These are phyloP conservation scores for Netelia melanura DNA, from an alignment of 2,888 invertebrate species.

Conservation along the genomic window DNA sequence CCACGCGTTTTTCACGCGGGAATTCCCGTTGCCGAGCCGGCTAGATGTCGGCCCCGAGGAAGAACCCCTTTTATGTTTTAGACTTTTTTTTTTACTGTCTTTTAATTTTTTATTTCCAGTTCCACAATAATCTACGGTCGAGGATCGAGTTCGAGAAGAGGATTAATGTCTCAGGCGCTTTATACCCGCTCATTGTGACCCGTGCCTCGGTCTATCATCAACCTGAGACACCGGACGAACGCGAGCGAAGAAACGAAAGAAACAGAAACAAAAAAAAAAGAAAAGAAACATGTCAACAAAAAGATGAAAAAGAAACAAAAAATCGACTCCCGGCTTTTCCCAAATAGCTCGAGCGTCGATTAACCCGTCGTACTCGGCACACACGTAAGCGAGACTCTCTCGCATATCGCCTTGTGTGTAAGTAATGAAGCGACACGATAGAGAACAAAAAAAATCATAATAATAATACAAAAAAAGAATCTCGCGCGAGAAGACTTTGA, in stretches of 20 bases:
- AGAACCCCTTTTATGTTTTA: too few species aligned
- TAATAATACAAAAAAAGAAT: background rate
- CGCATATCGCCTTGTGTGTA: background rate
- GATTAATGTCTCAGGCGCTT: background rate
- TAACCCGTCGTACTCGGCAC: background rate
- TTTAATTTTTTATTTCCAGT: background rate
- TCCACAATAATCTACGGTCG: background rate
- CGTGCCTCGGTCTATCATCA: background rate
- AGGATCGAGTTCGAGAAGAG: background rate
- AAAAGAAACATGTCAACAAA: too few species aligned
- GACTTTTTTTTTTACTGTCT: background rate
- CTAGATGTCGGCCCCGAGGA: background rate
- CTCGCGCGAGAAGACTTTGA: background rate
- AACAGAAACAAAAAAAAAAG: too few species aligned
- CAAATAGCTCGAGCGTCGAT: background rate
- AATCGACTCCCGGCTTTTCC: slow-evolving; percentile 11
- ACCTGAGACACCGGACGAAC: background rate
- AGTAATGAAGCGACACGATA: background rate
- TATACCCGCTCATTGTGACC: background rate
- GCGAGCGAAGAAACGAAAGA: background rate
- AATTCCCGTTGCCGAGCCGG: slow-evolving; percentile 33
- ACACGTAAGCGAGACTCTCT: too few species aligned
- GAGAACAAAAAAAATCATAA: too few species aligned
- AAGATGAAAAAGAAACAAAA: background rate
- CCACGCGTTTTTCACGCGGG: slow-evolving; percentile 40